These are phyloP conservation scores for Dicrurus megarhynchus DNA, from an alignment of 2,113 vertebrate species.

Conservation along the genomic window DNA sequence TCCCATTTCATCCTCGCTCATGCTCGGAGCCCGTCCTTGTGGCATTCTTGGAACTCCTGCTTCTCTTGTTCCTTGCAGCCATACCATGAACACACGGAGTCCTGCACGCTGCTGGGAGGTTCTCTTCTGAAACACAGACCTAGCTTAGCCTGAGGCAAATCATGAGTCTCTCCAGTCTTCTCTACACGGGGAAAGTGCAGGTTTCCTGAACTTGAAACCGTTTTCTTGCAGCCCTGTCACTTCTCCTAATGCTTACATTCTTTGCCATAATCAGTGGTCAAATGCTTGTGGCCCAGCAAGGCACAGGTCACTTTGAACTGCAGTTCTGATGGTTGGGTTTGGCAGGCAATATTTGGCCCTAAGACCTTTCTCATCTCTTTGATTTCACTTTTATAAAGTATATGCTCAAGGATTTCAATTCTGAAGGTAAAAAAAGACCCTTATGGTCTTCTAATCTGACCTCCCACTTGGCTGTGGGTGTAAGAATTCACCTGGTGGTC, in stretches of 20 bases:
- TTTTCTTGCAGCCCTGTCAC: neutral
- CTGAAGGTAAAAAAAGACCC: neutral
- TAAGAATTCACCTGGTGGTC: neutral
- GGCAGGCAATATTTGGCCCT: neutral
- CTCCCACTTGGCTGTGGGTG: neutral
- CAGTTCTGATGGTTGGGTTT: neutral
- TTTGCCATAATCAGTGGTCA: neutral
- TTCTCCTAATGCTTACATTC: neutral
- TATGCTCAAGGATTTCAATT: neutral
- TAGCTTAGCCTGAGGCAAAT: neutral
- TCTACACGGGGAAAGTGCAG: neutral
- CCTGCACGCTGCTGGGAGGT: neutral
- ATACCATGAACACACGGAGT: rapidly evolving
- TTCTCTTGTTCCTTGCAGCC: neutral
- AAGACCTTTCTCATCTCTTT: neutral
- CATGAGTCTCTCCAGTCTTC: neutral
- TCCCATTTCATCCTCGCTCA: rapidly evolving
- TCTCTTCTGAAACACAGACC: neutral
- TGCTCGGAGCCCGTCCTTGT: neutral
- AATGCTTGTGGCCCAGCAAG: neutral
- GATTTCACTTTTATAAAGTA: neutral
- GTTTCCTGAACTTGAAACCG: neutral
- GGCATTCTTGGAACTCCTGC: neutral
- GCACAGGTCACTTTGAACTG: neutral
- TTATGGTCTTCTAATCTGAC: neutral